Base-by-base conservation (phyloP, 2,113 vertebrate genomes). In the Pholis gunnellus region DNA sequence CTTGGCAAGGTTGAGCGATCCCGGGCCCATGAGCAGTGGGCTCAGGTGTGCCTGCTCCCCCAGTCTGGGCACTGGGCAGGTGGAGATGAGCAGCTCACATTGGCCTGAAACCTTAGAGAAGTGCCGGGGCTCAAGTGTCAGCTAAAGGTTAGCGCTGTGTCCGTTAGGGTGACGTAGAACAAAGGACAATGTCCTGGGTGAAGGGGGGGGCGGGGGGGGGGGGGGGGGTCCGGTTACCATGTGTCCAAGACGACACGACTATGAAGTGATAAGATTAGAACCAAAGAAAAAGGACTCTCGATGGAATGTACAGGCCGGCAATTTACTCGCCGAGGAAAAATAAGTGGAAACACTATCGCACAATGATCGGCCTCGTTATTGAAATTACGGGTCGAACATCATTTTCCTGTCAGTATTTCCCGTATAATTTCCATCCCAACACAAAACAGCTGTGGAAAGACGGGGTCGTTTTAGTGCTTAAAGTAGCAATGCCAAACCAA, bases 41-140 rank as follows among this genome's bases (percentile, higher is more conserved):
- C 88, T 94, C 94, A 93, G 93, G 92, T 94, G 92, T 79, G 91
- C 81, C 80, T 85, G 85, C 69, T 82, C 82, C 83, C 86, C 78
- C 69, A 25, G 74, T 83, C 77, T 67, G 89, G 81, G 67, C 84
- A 80, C 74, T 27, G 36, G 69, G 84, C 88, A 88, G 93, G 81
- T 82, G 73, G 86, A 88, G 84, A 84, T 38, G 85, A 66, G 78
- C 80, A 48, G 80, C 90, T 93, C 87, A 79, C 91, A 63, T 91
- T 88, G 87, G 82, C 89, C 84, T 93, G 93, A 93, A 94, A 94
- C 90, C 83, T 70, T 81, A 94, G 93, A 87, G 89, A 83, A 57
- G 77, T 8, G 61, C 60, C n/a, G 15, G n/a, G 75, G 82, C 89
- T 94, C 92, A 78, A 84, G 92, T 94, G 88, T 91, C 93, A 54